These are phyloP conservation scores for Cheilosia variabilis DNA, from an alignment of 2,888 invertebrate genomes.

Conservation along the genomic window DNA sequence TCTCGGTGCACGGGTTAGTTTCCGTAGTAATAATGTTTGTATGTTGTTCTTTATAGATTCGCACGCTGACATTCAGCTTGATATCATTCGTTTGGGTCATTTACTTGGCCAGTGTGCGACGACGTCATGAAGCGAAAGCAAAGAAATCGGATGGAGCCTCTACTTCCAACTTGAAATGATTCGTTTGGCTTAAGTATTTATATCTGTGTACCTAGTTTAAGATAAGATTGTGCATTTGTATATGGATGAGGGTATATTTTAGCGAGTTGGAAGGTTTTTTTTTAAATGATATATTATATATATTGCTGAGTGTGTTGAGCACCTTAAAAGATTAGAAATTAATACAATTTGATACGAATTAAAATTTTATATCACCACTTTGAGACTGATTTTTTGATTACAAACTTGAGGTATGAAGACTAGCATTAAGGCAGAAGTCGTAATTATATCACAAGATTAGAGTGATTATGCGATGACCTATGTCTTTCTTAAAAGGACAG, in stretches of 20 bases:
- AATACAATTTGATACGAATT: too few relatives aligned
- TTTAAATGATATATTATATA: constrained; percentile 7
- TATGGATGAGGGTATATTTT: constrained; percentile 3
- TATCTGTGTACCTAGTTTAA: constrained; percentile 10
- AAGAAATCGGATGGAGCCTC: constrained; percentile 77
- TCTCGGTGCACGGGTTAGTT: background rate
- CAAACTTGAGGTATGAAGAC: too few relatives aligned
- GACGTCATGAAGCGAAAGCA: constrained; percentile 83
- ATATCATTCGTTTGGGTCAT: constrained; percentile 92
- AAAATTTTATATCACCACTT: too few relatives aligned
- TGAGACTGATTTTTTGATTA: too few relatives aligned
- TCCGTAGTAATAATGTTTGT: constrained; percentile 19
- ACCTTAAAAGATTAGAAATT: too few relatives aligned
- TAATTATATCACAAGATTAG: too few relatives aligned
- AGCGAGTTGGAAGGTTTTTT: constrained; percentile 24
- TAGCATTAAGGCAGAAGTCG: too few relatives aligned
- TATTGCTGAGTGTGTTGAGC: background rate
- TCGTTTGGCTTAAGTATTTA: constrained; percentile 1
- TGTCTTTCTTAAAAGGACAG: too few relatives aligned
- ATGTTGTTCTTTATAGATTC: constrained; percentile 85
- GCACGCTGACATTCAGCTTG: constrained; percentile 90
- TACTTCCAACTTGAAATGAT: constrained; percentile 46
- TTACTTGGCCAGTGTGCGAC: constrained; percentile 88
- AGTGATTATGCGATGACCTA: too few relatives aligned
- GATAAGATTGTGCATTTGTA: constrained; percentile 37